Conservation (phyloP, 2,888 invertebrate genomes). For the Ormyrus labotus region DNA sequence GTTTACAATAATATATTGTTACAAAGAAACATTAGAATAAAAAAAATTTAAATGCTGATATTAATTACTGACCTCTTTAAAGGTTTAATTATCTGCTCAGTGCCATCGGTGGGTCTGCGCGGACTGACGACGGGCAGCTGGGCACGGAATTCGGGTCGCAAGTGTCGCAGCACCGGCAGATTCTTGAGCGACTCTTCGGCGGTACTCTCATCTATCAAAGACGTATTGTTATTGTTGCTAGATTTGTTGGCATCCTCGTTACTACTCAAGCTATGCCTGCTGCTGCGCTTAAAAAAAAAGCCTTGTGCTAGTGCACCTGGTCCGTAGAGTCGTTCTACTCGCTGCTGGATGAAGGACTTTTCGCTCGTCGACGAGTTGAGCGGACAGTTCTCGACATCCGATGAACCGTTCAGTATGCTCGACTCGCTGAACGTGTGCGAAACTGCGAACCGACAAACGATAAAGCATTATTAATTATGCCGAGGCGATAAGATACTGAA, state of each 20-base stretch:
- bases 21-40: too few relatives aligned
- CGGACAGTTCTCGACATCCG: slow-evolving; percentile 57
- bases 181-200: slow-evolving; percentile 73
- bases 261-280: slow-evolving; percentile 72
- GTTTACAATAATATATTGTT: too few relatives aligned
- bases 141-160: slow-evolving; percentile 90
- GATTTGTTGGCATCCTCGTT: slow-evolving; percentile 67
- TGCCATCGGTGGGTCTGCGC: slow-evolving; percentile 72
- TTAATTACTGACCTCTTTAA: slow-evolving; percentile 66
- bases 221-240: slow-evolving; percentile 71
- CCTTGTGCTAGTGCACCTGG: slow-evolving; percentile 91
- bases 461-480: too few relatives aligned
- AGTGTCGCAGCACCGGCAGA: slow-evolving; percentile 88
- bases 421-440: slow-evolving; percentile 66
- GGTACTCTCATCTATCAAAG: slow-evolving; percentile 65
- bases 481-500: slow-evolving; percentile 29
- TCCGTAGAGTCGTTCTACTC: slow-evolving; percentile 92
- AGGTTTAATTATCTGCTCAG: slow-evolving; percentile 72
- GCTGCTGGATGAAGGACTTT: slow-evolving; percentile 89
- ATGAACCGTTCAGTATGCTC: slow-evolving; percentile 67
- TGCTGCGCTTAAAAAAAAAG: slow-evolving; percentile 79
- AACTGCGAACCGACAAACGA: slow-evolving; percentile 60
- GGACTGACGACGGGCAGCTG: slow-evolving; percentile 82
- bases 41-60: too few relatives aligned
- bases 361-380: slow-evolving; percentile 68